phyloP scores from a whole-genome alignment of 2,113 vertebrate species.

The Balaeniceps rex region DNA sequence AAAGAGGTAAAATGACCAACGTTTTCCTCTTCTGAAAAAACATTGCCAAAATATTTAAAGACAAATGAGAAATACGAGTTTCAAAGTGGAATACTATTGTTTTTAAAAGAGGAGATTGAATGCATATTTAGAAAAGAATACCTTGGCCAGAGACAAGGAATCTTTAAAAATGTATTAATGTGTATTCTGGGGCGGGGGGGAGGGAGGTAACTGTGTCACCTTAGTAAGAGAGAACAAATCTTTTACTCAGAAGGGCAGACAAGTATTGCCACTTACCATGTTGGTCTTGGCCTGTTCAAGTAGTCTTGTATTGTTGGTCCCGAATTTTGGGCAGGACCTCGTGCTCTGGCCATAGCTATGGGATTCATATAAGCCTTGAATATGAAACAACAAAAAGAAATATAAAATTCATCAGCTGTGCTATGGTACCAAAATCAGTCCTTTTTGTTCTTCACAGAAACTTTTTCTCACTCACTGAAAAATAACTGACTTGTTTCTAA shows the following conservation, averaged over 20 bases:
- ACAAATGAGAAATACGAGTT: neutral
- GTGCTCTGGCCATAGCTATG: slow-evolving; percentile 93
- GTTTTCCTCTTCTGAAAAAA: neutral
- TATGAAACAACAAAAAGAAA: slow-evolving; percentile 13
- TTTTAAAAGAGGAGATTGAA: neutral
- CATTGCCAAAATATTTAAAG: neutral
- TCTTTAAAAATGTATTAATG: neutral
- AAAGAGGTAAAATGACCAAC: neutral
- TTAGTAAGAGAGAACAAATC: neutral
- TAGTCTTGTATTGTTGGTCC: slow-evolving; percentile 98
- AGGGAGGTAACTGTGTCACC: neutral
- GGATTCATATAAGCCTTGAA: slow-evolving; percentile 95
- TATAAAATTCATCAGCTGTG: neutral
- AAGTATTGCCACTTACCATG: slow-evolving; percentile 82
- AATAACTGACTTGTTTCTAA: neutral
- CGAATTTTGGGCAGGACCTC: slow-evolving; percentile 84
- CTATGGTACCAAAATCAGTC: neutral
- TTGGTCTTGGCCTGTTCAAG: slow-evolving; percentile 93
- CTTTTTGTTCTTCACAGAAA: neutral
- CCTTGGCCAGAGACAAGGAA: neutral
- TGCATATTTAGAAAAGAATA: neutral
- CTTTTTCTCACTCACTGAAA: neutral
- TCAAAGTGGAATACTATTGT: neutral
- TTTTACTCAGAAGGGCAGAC: neutral
- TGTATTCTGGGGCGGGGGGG: neutral